These are phyloP conservation scores for Cotesia glomerata DNA, from an alignment of 1,140 invertebrate species.

Conservation along the genomic window DNA sequence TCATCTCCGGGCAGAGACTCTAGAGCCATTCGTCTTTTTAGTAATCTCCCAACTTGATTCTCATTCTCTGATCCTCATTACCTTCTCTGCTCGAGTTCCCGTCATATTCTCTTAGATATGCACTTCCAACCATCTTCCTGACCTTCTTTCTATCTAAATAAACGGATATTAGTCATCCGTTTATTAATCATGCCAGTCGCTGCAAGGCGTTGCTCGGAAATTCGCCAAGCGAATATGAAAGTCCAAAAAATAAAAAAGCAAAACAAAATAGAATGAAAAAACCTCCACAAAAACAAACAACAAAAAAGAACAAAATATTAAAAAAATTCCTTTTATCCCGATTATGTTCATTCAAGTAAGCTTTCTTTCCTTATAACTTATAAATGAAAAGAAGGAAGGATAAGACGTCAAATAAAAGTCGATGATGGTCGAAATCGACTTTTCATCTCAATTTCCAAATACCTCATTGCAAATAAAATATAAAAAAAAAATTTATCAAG, in stretches of 20 bases:
- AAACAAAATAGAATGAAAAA: neutral
- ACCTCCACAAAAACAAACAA: neutral
- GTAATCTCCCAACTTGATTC: neutral
- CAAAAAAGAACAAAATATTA: neutral
- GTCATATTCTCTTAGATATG: slow-evolving; percentile 18
- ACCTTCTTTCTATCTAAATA: slow-evolving; percentile 28
- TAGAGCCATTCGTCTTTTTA: neutral
- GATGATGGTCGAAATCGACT: slow-evolving; percentile 4
- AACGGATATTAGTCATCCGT: slow-evolving; percentile 31
- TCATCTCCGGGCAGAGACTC: neutral
- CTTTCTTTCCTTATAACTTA: neutral
- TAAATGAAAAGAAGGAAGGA: neutral
- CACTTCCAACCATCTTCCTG: slow-evolving; percentile 3
- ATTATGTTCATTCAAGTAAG: slow-evolving; percentile 14
- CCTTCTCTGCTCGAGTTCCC: neutral
- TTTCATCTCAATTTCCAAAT: slow-evolving; percentile 8
- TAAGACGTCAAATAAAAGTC: slow-evolving; percentile 20
- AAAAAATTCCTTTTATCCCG: slow-evolving; percentile 7
- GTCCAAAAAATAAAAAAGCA: neutral
- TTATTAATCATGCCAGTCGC: slow-evolving; percentile 39
- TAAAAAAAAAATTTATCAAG: neutral
- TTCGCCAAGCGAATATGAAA: slow-evolving; percentile 19
- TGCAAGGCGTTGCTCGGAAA: slow-evolving; percentile 29
- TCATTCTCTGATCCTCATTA: neutral
- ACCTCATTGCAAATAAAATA: slow-evolving; percentile 6